Conservation (phyloP, 2,113 vertebrate genomes). For the Lophius piscatorius region DNA sequence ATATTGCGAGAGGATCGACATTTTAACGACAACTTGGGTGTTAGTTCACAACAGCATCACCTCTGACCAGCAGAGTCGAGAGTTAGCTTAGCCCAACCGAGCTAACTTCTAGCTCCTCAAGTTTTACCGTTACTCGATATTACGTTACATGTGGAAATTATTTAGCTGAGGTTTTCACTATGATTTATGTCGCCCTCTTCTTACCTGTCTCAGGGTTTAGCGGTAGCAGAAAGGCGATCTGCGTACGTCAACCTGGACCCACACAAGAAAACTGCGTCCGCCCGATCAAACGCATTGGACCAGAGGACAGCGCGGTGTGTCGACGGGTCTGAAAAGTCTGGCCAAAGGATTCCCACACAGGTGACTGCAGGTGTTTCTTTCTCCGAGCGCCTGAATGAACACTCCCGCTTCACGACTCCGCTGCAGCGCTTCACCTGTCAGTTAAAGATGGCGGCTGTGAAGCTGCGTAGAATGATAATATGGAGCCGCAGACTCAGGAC, state of each 20-base stretch:
- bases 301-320: conserved; percentile 42
- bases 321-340: conserved; percentile 8
- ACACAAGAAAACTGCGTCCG: conserved; percentile 67
- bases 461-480: conserved; percentile 32
- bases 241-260: conserved; percentile 73
- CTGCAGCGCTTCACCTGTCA: conserved; percentile 25
- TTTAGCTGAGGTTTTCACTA: accelerated
- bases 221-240: conserved; percentile 19
- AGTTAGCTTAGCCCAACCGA: conserved; percentile 33
- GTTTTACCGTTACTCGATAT: not conserved
- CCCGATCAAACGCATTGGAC: conserved; percentile 72
- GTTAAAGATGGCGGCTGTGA: conserved; percentile 75
- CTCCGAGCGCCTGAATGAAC: conserved; percentile 59
- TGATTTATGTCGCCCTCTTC: not conserved
- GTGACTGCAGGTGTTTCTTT: conserved; percentile 11
- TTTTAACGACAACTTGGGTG: too few relatives aligned
- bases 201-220: conserved; percentile 57
- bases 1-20: too few relatives aligned
- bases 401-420: conserved; percentile 50
- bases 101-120: conserved; percentile 7
- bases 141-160: not conserved
- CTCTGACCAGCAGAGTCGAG: not conserved
- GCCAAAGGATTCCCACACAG: not conserved
- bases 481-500: too few relatives aligned
- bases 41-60: not conserved